A percentile compares a stretch with the other conserved stretches of the same genome.
Conservation (phyloP, 2,888 invertebrate species). For the Deroplatys truncata region DNA sequence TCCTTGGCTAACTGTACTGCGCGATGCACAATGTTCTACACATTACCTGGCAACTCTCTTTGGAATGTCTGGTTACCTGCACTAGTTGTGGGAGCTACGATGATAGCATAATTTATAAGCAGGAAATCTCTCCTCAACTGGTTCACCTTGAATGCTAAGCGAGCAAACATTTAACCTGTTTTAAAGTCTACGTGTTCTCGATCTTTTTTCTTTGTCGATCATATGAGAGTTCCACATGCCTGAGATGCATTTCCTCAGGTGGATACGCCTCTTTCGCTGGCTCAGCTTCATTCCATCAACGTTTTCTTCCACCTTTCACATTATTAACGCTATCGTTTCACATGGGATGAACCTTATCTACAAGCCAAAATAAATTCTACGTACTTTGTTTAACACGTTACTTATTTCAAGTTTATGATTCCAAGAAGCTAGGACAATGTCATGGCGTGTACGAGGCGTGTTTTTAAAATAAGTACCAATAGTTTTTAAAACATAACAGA, state of each 20-base stretch:
- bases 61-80: not conserved
- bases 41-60: not conserved
- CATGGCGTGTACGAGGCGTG: too few species aligned
- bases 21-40: not conserved
- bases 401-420: too few species aligned
- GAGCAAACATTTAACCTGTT: not conserved
- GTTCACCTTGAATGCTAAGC: not conserved
- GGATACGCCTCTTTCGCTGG: not conserved
- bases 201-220: not conserved
- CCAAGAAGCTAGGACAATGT: too few species aligned
- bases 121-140: not conserved
- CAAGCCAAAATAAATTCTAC: too few species aligned
- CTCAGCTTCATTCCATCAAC: not conserved
- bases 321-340: too few species aligned
- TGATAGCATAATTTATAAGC: not conserved
- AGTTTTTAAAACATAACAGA: too few species aligned
- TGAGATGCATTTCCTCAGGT: not conserved
- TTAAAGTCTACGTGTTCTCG: not conserved
- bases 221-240: not conserved
- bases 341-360: too few species aligned
- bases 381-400: too few species aligned
- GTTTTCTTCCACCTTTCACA: not conserved
- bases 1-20: not conserved
- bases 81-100: not conserved
- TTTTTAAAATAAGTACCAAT: too few species aligned